Evolutionary conservation across 2,888 invertebrate species (phyloP).

Genomic region (Escarpia spicata): DNA sequence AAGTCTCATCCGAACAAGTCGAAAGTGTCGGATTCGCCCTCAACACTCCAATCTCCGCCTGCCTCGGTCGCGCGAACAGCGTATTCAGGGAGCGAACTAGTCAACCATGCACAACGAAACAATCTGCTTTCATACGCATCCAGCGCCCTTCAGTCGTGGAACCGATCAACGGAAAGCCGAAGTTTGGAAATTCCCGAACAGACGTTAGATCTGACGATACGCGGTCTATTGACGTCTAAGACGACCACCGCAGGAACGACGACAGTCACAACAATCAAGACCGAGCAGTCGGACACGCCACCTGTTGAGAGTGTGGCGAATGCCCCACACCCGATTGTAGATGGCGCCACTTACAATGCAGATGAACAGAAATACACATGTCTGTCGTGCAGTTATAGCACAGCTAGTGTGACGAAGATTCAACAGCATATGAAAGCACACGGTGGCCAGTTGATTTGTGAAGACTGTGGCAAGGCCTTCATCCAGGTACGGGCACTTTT

Average conservation of each 20-base stretch:
- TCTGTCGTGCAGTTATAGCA: slow-evolving; percentile 31
- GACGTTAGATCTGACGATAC: not conserved
- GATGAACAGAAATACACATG: not conserved
- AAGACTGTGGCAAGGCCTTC: slow-evolving; percentile 36
- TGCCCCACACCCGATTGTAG: not conserved
- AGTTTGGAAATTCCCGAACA: not conserved
- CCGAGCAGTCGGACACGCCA: not conserved
- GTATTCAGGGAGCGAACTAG: not conserved
- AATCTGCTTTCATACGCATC: not conserved
- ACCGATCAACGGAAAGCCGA: not conserved
- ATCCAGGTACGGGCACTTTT: slow-evolving; percentile 25
- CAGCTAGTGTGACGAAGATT: slow-evolving; percentile 23
- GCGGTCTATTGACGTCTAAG: not conserved
- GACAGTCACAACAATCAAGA: not conserved
- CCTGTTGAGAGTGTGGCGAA: not conserved
- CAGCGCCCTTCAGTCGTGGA: not conserved
- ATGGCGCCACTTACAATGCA: not conserved
- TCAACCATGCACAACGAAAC: not conserved
- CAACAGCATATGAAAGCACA: slow-evolving; percentile 35
- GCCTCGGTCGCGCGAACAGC: not conserved
- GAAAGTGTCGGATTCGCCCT: not conserved
- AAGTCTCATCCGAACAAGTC: not conserved
- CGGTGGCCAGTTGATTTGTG: slow-evolving; percentile 32
- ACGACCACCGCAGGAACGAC: not conserved
- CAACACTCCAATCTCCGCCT: not conserved